Evolutionary conservation across 2,888 invertebrate species (phyloP).

Genomic region (Nemotelus pantherinus): DNA sequence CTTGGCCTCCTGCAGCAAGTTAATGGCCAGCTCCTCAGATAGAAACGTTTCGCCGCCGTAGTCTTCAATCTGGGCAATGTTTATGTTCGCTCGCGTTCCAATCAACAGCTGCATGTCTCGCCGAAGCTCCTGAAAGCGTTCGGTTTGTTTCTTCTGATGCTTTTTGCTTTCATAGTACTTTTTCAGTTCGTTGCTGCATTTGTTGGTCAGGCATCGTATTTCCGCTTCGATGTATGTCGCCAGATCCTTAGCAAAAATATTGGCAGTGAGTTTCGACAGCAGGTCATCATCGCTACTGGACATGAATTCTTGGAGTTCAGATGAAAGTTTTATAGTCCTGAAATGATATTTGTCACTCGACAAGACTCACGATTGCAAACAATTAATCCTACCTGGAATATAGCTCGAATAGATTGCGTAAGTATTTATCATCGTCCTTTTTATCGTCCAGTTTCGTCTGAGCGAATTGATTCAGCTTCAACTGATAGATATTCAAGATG

Average conservation of each 20-base stretch:
- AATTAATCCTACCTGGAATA: constrained; percentile 77
- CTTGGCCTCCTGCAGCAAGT: constrained; percentile 88
- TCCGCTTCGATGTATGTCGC: constrained; percentile 84
- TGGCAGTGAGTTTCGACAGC: constrained; percentile 79
- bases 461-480: constrained; percentile 87
- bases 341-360: constrained; percentile 51
- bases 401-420: constrained; percentile 87
- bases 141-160: constrained; percentile 93
- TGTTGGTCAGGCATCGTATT: constrained; percentile 79
- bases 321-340: constrained; percentile 79
- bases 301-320: constrained; percentile 77
- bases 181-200: constrained; percentile 78
- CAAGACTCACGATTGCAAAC: not conserved
- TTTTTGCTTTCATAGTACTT: constrained; percentile 92
- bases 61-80: constrained; percentile 93
- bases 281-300: constrained; percentile 83
- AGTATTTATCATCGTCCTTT: constrained; percentile 86
- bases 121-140: constrained; percentile 90
- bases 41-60: constrained; percentile 97
- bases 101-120: constrained; percentile 94
- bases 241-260: constrained; percentile 78
- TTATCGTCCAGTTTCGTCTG: constrained; percentile 84
- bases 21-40: constrained; percentile 92
- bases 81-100: constrained; percentile 89
- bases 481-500: constrained; percentile 92